phyloP scores from a whole-genome alignment of 1,140 invertebrate species.

The Drosophila pachea region DNA sequence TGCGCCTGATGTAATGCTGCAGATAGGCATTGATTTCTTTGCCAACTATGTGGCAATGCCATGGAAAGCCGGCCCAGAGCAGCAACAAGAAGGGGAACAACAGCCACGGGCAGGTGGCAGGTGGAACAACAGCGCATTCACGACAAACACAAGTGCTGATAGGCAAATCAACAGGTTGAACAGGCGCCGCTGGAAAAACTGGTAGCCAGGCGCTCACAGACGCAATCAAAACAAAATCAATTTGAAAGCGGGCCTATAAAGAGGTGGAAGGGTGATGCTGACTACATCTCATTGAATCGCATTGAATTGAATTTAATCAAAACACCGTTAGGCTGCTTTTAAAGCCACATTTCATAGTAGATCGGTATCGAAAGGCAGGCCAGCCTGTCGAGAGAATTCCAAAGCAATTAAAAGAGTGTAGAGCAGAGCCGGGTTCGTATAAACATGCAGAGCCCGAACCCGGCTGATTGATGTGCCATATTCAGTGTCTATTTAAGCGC shows the following conservation, averaged over 20 bases:
- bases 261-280: not conserved
- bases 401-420: conserved; percentile 59
- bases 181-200: conserved; percentile 62
- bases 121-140: conserved; percentile 23
- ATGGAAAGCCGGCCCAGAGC: conserved; percentile 50
- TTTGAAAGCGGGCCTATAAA: conserved; percentile 45
- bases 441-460: not conserved
- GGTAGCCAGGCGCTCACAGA: conserved; percentile 45
- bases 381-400: conserved; percentile 55
- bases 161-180: conserved; percentile 71
- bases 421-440: not conserved
- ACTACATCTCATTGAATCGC: conserved; percentile 26
- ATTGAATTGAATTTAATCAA: conserved; percentile 67
- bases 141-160: conserved; percentile 51
- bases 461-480: conserved; percentile 52
- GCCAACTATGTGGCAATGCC: conserved; percentile 64
- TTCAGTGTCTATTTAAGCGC: conserved; percentile 38
- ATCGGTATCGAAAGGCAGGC: conserved; percentile 49
- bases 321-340: conserved; percentile 50
- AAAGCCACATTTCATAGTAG: conserved; percentile 33
- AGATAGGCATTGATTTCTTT: conserved; percentile 62
- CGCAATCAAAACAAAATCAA: conserved; percentile 65
- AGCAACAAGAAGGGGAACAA: conserved; percentile 1
- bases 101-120: too few relatives aligned
- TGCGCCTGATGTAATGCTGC: conserved; percentile 58